Base-by-base conservation (phyloP, 1,140 invertebrate species). In the Macrotrachela quadricornifera region DNA sequence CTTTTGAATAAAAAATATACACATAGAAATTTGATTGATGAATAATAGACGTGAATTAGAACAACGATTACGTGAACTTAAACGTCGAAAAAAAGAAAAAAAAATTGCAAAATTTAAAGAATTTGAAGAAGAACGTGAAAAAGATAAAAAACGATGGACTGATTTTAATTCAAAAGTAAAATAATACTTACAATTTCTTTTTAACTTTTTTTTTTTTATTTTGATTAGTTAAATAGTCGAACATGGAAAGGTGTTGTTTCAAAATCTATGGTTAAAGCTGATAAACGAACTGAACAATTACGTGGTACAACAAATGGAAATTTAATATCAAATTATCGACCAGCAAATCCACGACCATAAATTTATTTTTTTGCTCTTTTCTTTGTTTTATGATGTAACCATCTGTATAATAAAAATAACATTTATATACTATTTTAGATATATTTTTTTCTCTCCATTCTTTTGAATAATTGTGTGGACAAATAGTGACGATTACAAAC, bases 81-180 rank as follows among this genome's bases (percentile, higher is more conserved):
- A 90, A 51, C 88, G 90, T 62, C 88, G 90, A 70, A 87, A 88
- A 65, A 84, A 86, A 63, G 80, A 85, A 59, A 92, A 91, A 64
- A 91, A 92, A 68, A 78, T 80, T 50, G 82, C 86, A 61, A 75
- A 86, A 57, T 82, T 85, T 61, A 87, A 91, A 69, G 81, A 88
- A 65, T 73, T 92, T 50, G 88, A 94, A 71, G 84, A 91, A 64
- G 86, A 90, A 68, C 74, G 87, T 54, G 90, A 96, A 69, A 75
- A 76, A 56, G 88, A 94, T 62, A 95, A 95, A 71, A 87, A 86
- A 62, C 92, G 91, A 72, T 96, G 90, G 90, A 73, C 90, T 12
- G 78, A 78, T 57, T 92, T 96, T 71, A 81, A 81, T 61, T 76
- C 76, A 50, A 92, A 92, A 75, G 84, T 85, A 63, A 64, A 71